phyloP scores from a whole-genome alignment of 64 coral and sea anemone species.

The Porites australiensis region DNA sequence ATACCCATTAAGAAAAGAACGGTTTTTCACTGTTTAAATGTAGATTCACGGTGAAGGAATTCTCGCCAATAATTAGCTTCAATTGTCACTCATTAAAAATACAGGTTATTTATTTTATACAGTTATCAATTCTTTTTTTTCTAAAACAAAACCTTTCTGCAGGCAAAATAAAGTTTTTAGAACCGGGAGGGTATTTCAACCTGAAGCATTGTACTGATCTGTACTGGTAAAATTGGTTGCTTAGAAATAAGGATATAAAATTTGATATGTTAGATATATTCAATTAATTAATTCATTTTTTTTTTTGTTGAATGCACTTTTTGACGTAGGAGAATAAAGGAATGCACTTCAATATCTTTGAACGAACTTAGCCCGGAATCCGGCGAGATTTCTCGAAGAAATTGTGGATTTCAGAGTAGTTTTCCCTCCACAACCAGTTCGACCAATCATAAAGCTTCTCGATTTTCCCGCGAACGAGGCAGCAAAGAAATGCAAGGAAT shows the following conservation, averaged over 20 bases:
- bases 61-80: too few relatives aligned
- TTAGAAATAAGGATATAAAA: too few relatives aligned
- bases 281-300: background rate
- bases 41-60: too few relatives aligned
- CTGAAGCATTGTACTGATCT: background rate
- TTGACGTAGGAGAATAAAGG: background rate
- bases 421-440: conserved; percentile 80
- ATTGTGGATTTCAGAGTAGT: conserved; percentile 27
- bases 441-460: conserved; percentile 85
- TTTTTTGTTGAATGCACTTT: conserved; percentile 5
- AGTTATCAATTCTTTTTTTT: background rate
- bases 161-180: background rate
- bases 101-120: background rate
- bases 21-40: too few relatives aligned
- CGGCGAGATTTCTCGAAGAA: background rate
- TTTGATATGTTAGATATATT: too few relatives aligned
- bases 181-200: background rate
- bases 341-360: background rate
- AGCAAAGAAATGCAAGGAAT: conserved; percentile 94
- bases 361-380: background rate
- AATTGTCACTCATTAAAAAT: background rate
- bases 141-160: background rate
- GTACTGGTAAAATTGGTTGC: background rate
- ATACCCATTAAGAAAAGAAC: too few relatives aligned
- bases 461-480: conserved; percentile 99